Percentiles rank a stretch among this genome's conserved stretches.
Conservation (phyloP, 37 sponge, comb jelly and placozoan genomes). For the Hormiphora californensis region DNA sequence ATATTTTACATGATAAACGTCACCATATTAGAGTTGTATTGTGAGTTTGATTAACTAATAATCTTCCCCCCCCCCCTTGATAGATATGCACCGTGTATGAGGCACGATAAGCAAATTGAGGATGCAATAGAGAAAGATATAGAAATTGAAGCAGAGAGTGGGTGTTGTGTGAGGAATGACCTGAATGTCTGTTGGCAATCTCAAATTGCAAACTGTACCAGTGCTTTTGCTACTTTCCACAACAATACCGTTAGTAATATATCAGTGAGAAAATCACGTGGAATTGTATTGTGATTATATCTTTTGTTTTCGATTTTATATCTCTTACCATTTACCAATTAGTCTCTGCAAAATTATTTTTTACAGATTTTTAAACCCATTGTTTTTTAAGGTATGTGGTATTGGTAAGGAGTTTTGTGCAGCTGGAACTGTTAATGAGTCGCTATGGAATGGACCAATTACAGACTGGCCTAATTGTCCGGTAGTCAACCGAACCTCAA, state of each 20-base stretch:
- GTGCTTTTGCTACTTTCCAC: background rate
- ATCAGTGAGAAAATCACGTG: no score
- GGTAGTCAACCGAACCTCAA: no score
- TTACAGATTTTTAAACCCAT: no score
- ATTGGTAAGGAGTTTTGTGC: background rate
- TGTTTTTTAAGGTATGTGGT: background rate
- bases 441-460: background rate
- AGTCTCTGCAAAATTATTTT: no score
- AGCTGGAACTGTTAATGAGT: background rate
- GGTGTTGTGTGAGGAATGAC: background rate
- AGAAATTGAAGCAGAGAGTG: background rate
- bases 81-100: slow-evolving; percentile 29
- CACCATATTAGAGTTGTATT: no score
- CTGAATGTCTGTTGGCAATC: slow-evolving; percentile 31
- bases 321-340: no score
- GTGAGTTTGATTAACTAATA: no score
- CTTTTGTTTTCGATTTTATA: no score
- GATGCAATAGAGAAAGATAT: background rate
- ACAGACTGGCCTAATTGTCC: slow-evolving; percentile 10
- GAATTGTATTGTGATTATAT: no score
- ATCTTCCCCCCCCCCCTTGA: no score
- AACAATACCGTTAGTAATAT: background rate
- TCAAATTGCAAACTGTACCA: background rate
- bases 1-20: no score
- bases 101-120: background rate